Conservation (phyloP, 2,113 vertebrate species). For the Alosa alosa region DNA sequence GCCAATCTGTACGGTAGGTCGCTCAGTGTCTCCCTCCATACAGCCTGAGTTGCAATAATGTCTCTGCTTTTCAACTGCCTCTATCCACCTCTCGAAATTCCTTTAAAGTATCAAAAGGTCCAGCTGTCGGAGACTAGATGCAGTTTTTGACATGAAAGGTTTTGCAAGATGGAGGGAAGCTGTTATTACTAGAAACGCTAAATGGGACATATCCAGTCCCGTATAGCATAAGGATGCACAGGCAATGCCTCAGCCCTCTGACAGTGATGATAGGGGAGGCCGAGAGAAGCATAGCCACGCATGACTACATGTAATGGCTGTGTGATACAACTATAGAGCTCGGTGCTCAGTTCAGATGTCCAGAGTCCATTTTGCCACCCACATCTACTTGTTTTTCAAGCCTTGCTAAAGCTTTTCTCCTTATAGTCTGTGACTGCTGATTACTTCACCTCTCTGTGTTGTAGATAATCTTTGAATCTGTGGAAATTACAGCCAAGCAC, state of each 20-base stretch:
- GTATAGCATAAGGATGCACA: not conserved
- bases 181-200: constrained; percentile 1
- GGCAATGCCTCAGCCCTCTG: not conserved
- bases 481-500: constrained; percentile 1
- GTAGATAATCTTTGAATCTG: not conserved
- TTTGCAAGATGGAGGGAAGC: not conserved
- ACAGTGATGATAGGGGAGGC: not conserved
- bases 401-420: not conserved
- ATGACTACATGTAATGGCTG: not conserved
- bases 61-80: not conserved
- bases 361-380: not conserved
- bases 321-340: not conserved
- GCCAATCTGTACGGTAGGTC: not conserved
- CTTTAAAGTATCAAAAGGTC: not conserved
- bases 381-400: not conserved
- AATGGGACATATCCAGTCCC: not conserved
- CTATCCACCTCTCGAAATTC: not conserved
- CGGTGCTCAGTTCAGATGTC: not conserved
- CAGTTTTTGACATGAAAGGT: not conserved
- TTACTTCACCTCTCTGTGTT: not conserved
- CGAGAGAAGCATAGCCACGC: not conserved
- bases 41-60: not conserved
- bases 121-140: not conserved
- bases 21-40: not conserved
- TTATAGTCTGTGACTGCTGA: not conserved